phyloP scores from a whole-genome alignment of 2,888 invertebrate genomes.

The Cordilura impudica region DNA sequence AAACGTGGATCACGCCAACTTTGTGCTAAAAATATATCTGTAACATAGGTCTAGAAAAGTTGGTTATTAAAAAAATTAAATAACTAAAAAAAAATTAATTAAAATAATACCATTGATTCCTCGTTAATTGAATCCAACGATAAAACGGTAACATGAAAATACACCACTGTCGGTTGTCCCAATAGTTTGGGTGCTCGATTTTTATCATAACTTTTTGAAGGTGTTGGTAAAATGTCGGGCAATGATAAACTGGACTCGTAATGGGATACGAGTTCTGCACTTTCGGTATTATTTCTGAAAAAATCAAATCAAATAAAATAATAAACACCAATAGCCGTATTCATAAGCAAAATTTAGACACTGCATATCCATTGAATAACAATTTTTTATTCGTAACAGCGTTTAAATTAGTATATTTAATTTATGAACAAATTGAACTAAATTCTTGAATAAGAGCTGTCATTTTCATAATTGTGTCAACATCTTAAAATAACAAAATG shows the following conservation, averaged over 20 bases:
- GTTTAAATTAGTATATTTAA: no score
- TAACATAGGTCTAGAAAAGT: slow-evolving; percentile 88
- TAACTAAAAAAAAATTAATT: neutral
- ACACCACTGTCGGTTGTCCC: slow-evolving; percentile 92
- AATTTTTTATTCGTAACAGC: no score
- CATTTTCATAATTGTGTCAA: no score
- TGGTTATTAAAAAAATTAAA: slow-evolving; percentile 2
- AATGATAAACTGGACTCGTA: slow-evolving; percentile 85
- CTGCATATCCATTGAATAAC: no score
- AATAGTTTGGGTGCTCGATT: slow-evolving; percentile 91
- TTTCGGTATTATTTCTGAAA: slow-evolving; percentile 75
- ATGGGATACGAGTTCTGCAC: slow-evolving; percentile 77
- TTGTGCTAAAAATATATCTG: slow-evolving; percentile 94
- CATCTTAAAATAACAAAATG: no score
- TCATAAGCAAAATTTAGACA: no score
- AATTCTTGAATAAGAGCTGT: no score
- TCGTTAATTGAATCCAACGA: slow-evolving; percentile 97
- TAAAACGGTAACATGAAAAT: slow-evolving; percentile 93
- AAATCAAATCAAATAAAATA: neutral
- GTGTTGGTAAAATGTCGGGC: slow-evolving; percentile 90
- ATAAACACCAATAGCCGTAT: no score
- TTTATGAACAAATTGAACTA: no score
- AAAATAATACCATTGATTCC: slow-evolving; percentile 87
- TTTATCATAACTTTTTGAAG: slow-evolving; percentile 92
- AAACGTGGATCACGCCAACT: slow-evolving; percentile 94